Percentiles rank a stretch among this genome's conserved stretches.
Conservation (phyloP, 2,888 invertebrate species). For the Chrysopilus asiliformis region DNA sequence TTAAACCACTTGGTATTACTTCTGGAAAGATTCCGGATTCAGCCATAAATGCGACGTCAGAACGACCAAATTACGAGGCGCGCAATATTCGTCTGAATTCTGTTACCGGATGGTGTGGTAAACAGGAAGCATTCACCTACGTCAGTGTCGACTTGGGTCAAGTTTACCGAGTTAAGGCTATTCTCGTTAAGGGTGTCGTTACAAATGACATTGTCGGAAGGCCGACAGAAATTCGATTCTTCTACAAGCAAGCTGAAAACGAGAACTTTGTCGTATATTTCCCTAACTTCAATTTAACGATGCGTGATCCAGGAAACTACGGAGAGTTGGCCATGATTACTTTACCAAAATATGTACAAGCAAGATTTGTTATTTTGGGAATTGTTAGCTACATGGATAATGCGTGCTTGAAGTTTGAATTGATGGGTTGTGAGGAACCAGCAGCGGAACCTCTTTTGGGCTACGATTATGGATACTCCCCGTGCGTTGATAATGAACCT, state of each 20-base stretch:
- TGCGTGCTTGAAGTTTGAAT: slow-evolving; percentile 88
- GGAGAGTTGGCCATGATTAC: slow-evolving; percentile 95
- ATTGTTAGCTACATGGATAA: slow-evolving; percentile 96
- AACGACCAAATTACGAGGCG: slow-evolving; percentile 84
- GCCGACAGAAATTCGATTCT: slow-evolving; percentile 91
- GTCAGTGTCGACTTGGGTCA: slow-evolving; percentile 90
- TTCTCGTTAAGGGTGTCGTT: slow-evolving; percentile 85
- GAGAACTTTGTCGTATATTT: slow-evolving; percentile 95
- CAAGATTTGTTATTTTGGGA: slow-evolving; percentile 84
- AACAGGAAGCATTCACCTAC: slow-evolving; percentile 91
- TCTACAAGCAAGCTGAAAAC: slow-evolving; percentile 87
- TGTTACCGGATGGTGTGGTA: slow-evolving; percentile 94
- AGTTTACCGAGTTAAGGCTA: slow-evolving; percentile 84
- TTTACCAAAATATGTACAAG: slow-evolving; percentile 83
- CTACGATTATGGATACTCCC: slow-evolving; percentile 85
- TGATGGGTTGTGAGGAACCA: slow-evolving; percentile 91
- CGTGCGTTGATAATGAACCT: slow-evolving; percentile 90
- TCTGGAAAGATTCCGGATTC: slow-evolving; percentile 89
- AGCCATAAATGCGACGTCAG: slow-evolving; percentile 90
- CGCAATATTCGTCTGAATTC: slow-evolving; percentile 79
- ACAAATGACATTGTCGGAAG: slow-evolving; percentile 91
- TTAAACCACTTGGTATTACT: slow-evolving; percentile 78
- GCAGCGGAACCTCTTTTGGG: slow-evolving; percentile 70
- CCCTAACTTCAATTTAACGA: slow-evolving; percentile 89
- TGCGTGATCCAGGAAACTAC: slow-evolving; percentile 92